phyloP scores from a whole-genome alignment of 2,888 invertebrate species.

The Chydorus sphaericus region DNA sequence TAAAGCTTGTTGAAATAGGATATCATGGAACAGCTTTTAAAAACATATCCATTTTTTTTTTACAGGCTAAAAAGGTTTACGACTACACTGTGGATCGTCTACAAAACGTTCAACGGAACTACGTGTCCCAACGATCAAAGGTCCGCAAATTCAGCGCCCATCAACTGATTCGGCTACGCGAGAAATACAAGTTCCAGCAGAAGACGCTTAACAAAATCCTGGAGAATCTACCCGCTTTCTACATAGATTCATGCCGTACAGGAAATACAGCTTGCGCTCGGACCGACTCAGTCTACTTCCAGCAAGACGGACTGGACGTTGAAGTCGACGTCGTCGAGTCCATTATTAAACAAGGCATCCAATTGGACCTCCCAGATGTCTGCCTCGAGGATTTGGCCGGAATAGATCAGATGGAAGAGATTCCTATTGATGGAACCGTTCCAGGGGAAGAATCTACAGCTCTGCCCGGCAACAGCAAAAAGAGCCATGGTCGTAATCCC shows the following conservation, averaged over 20 bases:
- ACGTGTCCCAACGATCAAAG: conserved; percentile 85
- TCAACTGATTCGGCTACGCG: conserved; percentile 72
- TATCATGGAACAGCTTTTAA: too few relatives aligned
- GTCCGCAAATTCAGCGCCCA: conserved; percentile 88
- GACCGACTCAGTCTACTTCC: conserved; percentile 58
- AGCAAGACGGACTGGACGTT: conserved; percentile 25
- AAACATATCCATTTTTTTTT: too few relatives aligned
- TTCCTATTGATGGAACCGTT: conserved; percentile 5
- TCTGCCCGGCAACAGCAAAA: not conserved
- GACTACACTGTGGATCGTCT: conserved; percentile 83
- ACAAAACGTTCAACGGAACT: conserved; percentile 87
- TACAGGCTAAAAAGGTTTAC: conserved; percentile 72
- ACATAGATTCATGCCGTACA: conserved; percentile 86
- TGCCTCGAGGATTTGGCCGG: conserved; percentile 17
- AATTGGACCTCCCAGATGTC: conserved; percentile 16
- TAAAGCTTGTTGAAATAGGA: not conserved
- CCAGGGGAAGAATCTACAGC: not conserved
- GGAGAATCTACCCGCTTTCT: conserved; percentile 77
- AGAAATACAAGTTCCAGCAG: conserved; percentile 91
- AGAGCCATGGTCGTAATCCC: conserved; percentile 7
- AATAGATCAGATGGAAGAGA: not conserved
- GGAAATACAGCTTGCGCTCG: conserved; percentile 55
- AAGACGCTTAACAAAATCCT: conserved; percentile 84
- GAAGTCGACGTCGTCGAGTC: conserved; percentile 37
- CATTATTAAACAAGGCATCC: conserved; percentile 49